These are phyloP conservation scores for Geopemphigus sp. DNA, from an alignment of 1,140 invertebrate genomes.

Conservation along the genomic window DNA sequence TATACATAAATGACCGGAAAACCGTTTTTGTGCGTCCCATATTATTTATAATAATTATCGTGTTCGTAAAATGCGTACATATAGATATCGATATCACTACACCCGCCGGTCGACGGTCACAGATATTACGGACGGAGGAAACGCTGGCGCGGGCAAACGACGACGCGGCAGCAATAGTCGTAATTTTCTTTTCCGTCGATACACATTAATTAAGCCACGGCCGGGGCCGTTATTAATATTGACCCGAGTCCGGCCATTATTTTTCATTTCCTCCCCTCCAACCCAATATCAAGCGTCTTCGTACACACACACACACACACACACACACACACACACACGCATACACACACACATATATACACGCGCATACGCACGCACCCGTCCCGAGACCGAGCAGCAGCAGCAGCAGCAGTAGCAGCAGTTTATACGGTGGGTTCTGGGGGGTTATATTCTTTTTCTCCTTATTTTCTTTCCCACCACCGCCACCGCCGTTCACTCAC, in stretches of 20 bases:
- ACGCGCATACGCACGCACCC: neutral
- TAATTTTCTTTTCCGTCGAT: slow-evolving; percentile 15
- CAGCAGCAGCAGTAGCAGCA: no score
- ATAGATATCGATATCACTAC: no score
- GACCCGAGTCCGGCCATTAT: slow-evolving; percentile 34
- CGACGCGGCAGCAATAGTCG: neutral
- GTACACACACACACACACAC: neutral
- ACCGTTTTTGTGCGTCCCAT: no score
- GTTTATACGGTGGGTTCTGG: slow-evolving; percentile 1
- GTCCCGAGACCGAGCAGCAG: neutral
- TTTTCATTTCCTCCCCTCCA: slow-evolving; percentile 16
- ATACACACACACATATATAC: neutral
- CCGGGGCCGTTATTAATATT: slow-evolving; percentile 30
- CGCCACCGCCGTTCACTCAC: neutral
- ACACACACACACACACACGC: neutral
- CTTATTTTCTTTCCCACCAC: neutral
- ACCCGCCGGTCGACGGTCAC: no score
- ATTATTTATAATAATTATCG: no score
- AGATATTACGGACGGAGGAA: no score
- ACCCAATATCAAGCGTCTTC: no score
- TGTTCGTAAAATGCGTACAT: no score
- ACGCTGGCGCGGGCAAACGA: no score
- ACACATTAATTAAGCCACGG: slow-evolving; percentile 39
- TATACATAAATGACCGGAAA: no score
- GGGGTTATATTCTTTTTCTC: neutral